Evolutionary conservation across 92 coral and sea anemone species (phyloP).

Genomic region (Paramuricea clavata): DNA sequence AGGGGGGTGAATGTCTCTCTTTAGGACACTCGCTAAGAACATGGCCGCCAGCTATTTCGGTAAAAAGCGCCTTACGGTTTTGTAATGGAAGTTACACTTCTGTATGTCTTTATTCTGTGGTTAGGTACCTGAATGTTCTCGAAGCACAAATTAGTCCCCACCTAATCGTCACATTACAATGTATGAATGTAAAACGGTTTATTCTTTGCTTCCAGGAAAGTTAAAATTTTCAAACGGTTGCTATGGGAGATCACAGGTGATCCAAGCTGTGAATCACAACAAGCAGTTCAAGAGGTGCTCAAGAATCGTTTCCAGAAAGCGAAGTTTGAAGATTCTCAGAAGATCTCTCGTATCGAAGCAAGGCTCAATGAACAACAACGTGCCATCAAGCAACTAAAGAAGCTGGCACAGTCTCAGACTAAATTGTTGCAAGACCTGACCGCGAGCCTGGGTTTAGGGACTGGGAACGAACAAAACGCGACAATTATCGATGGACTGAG

Average conservation of each 20-base stretch:
- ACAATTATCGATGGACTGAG: constrained; percentile 6
- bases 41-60: no score
- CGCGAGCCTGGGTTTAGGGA: background rate
- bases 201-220: background rate
- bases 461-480: background rate
- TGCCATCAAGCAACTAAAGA: background rate
- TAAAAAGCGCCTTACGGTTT: no score
- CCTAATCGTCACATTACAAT: no score
- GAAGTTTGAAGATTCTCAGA: background rate
- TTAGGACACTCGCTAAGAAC: no score
- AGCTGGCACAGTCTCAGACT: constrained; percentile 3
- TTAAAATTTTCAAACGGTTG: background rate
- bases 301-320: constrained; percentile 2
- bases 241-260: constrained; percentile 6
- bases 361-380: background rate
- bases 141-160: no score
- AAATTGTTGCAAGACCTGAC: background rate
- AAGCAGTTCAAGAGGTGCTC: background rate
- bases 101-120: no score
- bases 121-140: no score
- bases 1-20: no score
- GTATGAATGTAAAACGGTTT: background rate
- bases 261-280: background rate
- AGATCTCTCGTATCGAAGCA: background rate
- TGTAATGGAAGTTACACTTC: no score